A percentile compares a stretch with the other conserved stretches of the same genome.
phyloP scores from a whole-genome alignment of 1,140 invertebrate species.

The Trissolcus basalis region DNA sequence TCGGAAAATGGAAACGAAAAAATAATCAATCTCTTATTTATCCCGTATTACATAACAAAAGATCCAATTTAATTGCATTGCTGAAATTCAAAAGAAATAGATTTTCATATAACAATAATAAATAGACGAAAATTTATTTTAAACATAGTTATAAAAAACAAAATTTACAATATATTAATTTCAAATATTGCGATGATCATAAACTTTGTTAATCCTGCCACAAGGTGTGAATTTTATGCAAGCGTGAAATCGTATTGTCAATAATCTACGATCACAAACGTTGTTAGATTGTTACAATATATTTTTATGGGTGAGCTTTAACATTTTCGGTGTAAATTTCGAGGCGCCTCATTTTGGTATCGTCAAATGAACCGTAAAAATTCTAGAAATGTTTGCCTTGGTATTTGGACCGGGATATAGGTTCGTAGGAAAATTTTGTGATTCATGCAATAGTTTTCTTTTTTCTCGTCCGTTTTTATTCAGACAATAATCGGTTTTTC shows the following conservation, averaged over 20 bases:
- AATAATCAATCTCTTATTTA: slow-evolving; percentile 3
- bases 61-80: too few relatives aligned
- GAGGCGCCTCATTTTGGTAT: slow-evolving; percentile 15
- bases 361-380: slow-evolving; percentile 19
- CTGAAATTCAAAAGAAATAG: too few relatives aligned
- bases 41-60: not conserved
- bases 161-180: too few relatives aligned
- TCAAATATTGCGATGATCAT: slow-evolving; percentile 9
- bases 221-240: slow-evolving; percentile 28
- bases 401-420: not conserved
- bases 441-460: slow-evolving; percentile 3
- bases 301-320: slow-evolving; percentile 30
- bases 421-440: not conserved
- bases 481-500: too few relatives aligned
- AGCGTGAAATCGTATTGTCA: slow-evolving; percentile 35
- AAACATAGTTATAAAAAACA: too few relatives aligned
- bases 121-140: too few relatives aligned
- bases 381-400: slow-evolving; percentile 9
- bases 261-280: slow-evolving; percentile 35
- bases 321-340: slow-evolving; percentile 28
- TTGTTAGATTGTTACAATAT: slow-evolving; percentile 40
- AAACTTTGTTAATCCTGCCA: slow-evolving; percentile 2
- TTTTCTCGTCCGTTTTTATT: too few relatives aligned
- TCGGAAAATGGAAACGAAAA: not conserved
- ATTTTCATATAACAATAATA: too few relatives aligned